Evolutionary conservation across 2,113 vertebrate species (phyloP).

Genomic region (Pagrus major): DNA sequence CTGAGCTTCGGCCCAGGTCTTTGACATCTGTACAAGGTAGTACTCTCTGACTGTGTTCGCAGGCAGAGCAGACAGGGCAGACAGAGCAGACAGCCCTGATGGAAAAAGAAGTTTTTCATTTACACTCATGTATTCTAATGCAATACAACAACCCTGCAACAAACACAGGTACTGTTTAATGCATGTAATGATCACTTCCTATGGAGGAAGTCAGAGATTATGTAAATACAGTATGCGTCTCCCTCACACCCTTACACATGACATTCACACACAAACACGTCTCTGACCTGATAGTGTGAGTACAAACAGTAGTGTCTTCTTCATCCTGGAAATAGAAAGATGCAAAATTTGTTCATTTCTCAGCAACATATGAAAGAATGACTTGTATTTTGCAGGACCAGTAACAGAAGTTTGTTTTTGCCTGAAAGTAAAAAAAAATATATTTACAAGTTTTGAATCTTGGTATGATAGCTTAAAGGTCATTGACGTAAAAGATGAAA

Average conservation of each 20-base stretch:
- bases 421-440: background rate
- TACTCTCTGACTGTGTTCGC: background rate
- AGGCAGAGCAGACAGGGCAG: too few species aligned
- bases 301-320: background rate
- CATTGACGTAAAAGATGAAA: too few species aligned
- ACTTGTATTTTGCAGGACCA: background rate
- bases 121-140: background rate
- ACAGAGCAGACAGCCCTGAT: slow-evolving; percentile 38
- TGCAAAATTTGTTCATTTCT: background rate
- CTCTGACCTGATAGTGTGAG: slow-evolving; percentile 52
- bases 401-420: background rate
- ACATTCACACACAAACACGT: background rate
- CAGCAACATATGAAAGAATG: background rate
- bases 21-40: background rate
- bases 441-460: background rate
- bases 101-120: background rate
- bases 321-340: slow-evolving; percentile 48
- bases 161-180: too few species aligned
- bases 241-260: background rate
- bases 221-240: background rate
- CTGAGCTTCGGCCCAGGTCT: slow-evolving; percentile 50
- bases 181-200: background rate
- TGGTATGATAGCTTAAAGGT: background rate
- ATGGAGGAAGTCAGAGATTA: background rate
- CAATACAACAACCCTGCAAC: background rate